These are phyloP conservation scores for Cryptotis parvus DNA, from an alignment of 2,113 vertebrate genomes.

Conservation along the genomic window DNA sequence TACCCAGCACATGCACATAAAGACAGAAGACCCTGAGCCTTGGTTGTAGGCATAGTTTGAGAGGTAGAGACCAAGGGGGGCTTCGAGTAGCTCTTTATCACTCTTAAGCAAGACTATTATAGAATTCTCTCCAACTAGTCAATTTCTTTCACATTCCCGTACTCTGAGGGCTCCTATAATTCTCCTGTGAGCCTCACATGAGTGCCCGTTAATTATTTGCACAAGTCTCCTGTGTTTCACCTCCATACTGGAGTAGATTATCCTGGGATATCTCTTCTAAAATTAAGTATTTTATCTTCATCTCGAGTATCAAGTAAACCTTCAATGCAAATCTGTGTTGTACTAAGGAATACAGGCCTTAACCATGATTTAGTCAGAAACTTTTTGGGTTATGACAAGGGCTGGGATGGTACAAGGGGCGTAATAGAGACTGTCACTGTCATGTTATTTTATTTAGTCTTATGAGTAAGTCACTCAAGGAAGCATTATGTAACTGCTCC, in stretches of 20 bases:
- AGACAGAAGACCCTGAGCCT: not conserved
- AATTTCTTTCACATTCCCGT: not conserved
- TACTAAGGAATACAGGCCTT: not conserved
- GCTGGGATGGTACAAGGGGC: not conserved
- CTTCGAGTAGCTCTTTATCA: not conserved
- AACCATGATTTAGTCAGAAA: not conserved
- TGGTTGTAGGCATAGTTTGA: not conserved
- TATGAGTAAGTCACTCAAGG: not conserved
- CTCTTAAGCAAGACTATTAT: not conserved
- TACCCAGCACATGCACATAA: too few species aligned
- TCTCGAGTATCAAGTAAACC: not conserved
- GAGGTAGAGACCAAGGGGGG: not conserved
- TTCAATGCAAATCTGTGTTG: not conserved
- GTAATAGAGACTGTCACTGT: not conserved
- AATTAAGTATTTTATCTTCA: not conserved
- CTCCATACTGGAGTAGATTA: not conserved
- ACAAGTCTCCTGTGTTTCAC: not conserved
- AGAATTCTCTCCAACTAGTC: not conserved
- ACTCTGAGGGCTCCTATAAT: too few species aligned
- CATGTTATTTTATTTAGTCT: conserved; percentile 4
- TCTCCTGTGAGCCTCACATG: too few species aligned
- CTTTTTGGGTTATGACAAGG: not conserved
- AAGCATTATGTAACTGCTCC: conserved; percentile 2
- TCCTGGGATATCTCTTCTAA: not conserved
- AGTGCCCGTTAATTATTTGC: not conserved